Evolutionary conservation across 2,888 invertebrate species (phyloP), one percentile per base, ranked within the genome.

Genomic region (Nebria brevicollis): DNA sequence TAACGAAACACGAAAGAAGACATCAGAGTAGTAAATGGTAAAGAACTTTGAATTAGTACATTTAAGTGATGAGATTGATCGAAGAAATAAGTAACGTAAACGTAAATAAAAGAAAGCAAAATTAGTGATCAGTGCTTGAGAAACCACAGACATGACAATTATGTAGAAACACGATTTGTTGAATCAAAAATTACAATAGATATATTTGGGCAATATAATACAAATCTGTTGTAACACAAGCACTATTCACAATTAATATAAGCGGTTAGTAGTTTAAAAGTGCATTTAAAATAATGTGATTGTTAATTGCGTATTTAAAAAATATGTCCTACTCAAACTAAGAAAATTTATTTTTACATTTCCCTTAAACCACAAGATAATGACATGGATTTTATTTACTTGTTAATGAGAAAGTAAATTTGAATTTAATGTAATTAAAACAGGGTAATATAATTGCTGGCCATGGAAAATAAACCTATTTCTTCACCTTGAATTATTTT

Each of bases 101-200:
- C 10, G n/a, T 20, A 73, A n/a, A n/a, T 41, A 73, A 41, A 41
- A 73, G 42, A 42, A 73, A 41, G 41, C 42, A 73, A 73, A 78
- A 78, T 75, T 79, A 43, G 72, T 77, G 84, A 84, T 84, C 84
- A 85, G 85, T 87, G 87, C 87, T 87, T 87, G 87, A 85, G 54
- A 54, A 84, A 83, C 84, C 84, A 82, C 87, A 87, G 87, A 86
- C 87, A 87, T 87, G 86, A 87, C 87, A 86, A 82, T 73, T 68
- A 43, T 73, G 10, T 70, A 70, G 34, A 70, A 26, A 25, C 70
- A 70, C 70, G 70, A 70, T 70, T 26, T 70, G 13, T 20, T 70
- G 70, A 70, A 26, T 70, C 4, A 26, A 34, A 54, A 54, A 54
- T 54, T 70, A 25, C 0, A 66, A 78, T 65, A 65, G 4, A 65